These are phyloP conservation scores for Gnathonemus longibarbis DNA, from an alignment of 2,113 vertebrate genomes.

Conservation along the genomic window DNA sequence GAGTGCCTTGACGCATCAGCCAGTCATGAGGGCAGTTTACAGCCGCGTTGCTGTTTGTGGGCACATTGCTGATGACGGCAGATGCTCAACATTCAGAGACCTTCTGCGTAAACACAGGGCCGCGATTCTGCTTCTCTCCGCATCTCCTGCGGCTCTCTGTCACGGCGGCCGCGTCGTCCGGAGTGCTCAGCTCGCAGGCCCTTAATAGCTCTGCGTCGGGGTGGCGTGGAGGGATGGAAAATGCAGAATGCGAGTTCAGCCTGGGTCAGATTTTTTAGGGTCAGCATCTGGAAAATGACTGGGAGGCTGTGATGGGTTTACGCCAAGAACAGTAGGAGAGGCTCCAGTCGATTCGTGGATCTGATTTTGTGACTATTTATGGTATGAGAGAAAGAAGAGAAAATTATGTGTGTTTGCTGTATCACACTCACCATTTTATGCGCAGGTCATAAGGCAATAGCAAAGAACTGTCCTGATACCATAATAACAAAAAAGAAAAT, in stretches of 20 bases:
- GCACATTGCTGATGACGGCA: background rate
- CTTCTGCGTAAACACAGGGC: background rate
- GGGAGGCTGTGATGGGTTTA: background rate
- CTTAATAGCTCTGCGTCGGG: background rate
- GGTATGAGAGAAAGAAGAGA: background rate
- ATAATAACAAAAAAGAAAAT: background rate
- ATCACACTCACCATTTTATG: background rate
- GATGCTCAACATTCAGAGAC: background rate
- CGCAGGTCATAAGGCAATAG: background rate
- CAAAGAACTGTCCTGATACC: background rate
- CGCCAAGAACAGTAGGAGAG: background rate
- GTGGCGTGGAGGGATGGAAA: background rate
- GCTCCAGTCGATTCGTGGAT: background rate
- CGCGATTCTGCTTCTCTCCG: background rate
- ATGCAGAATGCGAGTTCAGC: background rate
- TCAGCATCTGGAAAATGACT: background rate
- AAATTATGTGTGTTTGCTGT: background rate
- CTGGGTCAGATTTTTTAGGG: conserved; percentile 1
- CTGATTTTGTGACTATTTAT: background rate
- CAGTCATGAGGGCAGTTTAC: background rate
- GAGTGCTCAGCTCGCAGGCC: background rate
- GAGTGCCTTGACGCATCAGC: background rate
- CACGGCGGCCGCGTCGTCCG: background rate
- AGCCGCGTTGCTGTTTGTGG: background rate
- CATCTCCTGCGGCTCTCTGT: background rate